Percentiles rank a stretch among this genome's conserved stretches.
Evolutionary conservation across 2,113 vertebrate genomes (phyloP).

Genomic region (Lamprotornis superbus): DNA sequence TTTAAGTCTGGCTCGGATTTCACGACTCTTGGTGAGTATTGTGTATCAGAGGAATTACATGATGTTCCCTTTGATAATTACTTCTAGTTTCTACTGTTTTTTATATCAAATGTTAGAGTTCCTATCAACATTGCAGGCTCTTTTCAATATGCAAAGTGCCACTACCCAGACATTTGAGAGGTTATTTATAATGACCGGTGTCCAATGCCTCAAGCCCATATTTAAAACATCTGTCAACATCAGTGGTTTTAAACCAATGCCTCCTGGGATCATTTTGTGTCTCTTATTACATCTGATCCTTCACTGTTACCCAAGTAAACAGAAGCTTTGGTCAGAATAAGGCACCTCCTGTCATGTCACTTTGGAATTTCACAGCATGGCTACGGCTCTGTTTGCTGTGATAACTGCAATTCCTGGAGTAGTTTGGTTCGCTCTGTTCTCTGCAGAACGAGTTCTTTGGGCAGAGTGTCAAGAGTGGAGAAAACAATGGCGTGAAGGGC

Average conservation of each 20-base stretch:
- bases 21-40: constrained; percentile 90
- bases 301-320: background rate
- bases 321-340: constrained; percentile 48
- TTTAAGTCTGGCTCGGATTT: constrained; percentile 97
- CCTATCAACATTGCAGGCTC: background rate
- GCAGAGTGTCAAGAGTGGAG: constrained; percentile 28
- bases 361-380: constrained; percentile 46
- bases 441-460: constrained; percentile 42
- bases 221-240: constrained; percentile 9
- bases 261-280: background rate
- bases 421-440: constrained; percentile 50
- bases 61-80: background rate
- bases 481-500: constrained; percentile 32
- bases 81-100: background rate
- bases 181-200: background rate
- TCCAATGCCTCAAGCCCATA: background rate
- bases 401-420: constrained; percentile 36
- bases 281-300: constrained; percentile 13
- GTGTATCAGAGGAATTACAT: background rate
- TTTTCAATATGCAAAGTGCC: background rate
- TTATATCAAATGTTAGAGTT: background rate
- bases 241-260: constrained; percentile 21
- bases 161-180: background rate
- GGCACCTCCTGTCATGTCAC: constrained; percentile 22
- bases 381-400: constrained; percentile 34